phyloP scores from a whole-genome alignment of 2,888 invertebrate genomes.

The Chromoteleia sp. region DNA sequence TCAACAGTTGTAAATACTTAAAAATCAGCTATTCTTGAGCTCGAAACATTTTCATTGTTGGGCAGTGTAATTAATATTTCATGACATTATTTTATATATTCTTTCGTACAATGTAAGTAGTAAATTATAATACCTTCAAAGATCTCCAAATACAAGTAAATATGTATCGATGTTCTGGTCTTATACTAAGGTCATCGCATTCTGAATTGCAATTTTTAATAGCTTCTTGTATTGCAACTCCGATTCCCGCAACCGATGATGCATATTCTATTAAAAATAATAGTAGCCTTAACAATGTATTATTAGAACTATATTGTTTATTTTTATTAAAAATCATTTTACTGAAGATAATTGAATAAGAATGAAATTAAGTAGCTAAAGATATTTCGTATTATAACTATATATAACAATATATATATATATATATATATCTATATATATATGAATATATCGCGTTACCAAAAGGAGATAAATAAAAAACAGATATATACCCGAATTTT shows the following conservation, averaged over 20 bases:
- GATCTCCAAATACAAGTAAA: conserved; percentile 92
- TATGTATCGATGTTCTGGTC: conserved; percentile 88
- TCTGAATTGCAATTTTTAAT: conserved; percentile 84
- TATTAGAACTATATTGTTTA: background rate
- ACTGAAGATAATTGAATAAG: background rate
- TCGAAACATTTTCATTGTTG: too few species aligned
- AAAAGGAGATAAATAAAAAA: background rate
- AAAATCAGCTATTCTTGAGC: too few species aligned
- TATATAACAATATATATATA: too few species aligned
- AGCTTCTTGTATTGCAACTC: conserved; percentile 88
- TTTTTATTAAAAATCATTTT: too few species aligned
- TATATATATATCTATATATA: too few species aligned
- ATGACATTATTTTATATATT: background rate
- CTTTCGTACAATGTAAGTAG: background rate
- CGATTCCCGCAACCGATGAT: conserved; percentile 93
- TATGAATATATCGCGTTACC: too few species aligned
- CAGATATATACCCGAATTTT: conserved; percentile 69
- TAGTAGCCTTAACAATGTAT: conserved; percentile 8
- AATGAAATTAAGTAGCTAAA: too few species aligned
- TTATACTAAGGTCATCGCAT: conserved; percentile 85
- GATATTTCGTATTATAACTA: too few species aligned
- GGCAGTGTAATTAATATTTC: too few species aligned
- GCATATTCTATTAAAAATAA: conserved; percentile 85
- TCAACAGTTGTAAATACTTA: too few species aligned
- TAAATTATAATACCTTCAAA: conserved; percentile 87